Evolutionary conservation across 2,797 vertebrate species (phyloP).

Genomic region (Enteromius unitaeniatus): DNA sequence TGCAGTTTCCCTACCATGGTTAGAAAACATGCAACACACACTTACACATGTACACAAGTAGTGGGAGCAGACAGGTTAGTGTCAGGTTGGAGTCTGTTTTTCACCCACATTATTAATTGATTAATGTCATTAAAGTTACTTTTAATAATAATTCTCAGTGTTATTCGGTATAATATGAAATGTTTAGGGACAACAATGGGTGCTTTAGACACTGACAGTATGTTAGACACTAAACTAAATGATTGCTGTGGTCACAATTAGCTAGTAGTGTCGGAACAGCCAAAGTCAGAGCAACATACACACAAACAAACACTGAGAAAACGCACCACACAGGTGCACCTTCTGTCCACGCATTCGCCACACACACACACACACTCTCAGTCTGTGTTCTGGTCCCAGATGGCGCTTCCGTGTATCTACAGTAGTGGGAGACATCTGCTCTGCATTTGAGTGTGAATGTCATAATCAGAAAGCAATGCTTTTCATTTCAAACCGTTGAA

Average conservation of each 20-base stretch:
- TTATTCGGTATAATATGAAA: neutral
- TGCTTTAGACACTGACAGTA: neutral
- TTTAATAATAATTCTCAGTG: neutral
- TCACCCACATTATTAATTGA: neutral
- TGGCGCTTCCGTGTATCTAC: constrained; percentile 78
- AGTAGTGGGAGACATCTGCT: constrained; percentile 83
- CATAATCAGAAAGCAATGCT: constrained; percentile 71
- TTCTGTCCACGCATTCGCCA: constrained; percentile 37
- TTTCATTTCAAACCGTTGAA: constrained; percentile 74
- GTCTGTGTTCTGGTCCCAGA: constrained; percentile 73
- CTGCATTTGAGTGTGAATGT: constrained; percentile 59
- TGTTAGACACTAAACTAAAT: constrained; percentile 25
- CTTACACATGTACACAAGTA: constrained; percentile 56
- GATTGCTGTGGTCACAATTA: neutral
- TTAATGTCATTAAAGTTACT: neutral
- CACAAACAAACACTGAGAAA: constrained; percentile 59
- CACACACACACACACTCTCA: constrained; percentile 53
- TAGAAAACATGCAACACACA: constrained; percentile 78
- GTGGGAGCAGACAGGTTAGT: neutral
- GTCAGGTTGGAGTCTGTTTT: neutral
- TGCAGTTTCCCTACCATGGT: constrained; percentile 88
- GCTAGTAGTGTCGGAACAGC: neutral
- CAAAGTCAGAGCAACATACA: constrained; percentile 44
- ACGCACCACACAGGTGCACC: constrained; percentile 59
- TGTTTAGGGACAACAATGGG: neutral